These are phyloP conservation scores for Bombus fervidus DNA, from an alignment of 1,140 invertebrate genomes.

Conservation along the genomic window DNA sequence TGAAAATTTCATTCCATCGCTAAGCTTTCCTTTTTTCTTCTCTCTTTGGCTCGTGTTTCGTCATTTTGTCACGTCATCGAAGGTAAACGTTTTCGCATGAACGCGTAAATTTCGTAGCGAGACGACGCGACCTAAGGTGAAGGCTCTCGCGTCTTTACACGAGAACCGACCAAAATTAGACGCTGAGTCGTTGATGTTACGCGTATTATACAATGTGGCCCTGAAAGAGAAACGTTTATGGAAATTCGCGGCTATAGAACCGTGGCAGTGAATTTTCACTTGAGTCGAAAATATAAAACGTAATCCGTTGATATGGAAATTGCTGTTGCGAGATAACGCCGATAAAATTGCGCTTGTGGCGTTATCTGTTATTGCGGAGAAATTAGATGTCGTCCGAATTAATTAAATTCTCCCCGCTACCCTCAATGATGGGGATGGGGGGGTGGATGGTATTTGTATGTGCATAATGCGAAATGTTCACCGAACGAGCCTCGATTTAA, in stretches of 20 bases:
- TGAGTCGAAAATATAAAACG: slow-evolving; percentile 2
- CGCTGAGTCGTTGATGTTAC: not conserved
- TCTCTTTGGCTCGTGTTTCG: not conserved
- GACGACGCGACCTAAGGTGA: not conserved
- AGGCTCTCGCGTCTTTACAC: not conserved
- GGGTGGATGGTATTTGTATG: not conserved
- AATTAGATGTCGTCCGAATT: slow-evolving; percentile 39
- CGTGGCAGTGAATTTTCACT: not conserved
- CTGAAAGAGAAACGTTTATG: not conserved
- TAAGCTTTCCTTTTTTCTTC: not conserved
- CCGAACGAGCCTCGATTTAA: not conserved
- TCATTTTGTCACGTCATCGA: slow-evolving; percentile 6
- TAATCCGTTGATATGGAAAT: slow-evolving; percentile 38
- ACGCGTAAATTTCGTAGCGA: not conserved
- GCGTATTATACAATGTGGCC: not conserved
- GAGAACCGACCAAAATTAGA: not conserved
- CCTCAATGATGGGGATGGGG: not conserved
- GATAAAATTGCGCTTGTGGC: slow-evolving; percentile 16
- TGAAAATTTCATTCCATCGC: slow-evolving; percentile 20
- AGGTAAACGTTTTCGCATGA: not conserved
- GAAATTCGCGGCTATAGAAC: not conserved
- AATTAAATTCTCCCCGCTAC: slow-evolving; percentile 28
- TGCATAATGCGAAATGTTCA: not conserved
- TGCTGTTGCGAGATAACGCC: not conserved
- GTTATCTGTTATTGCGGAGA: slow-evolving; percentile 39